Conservation (phyloP, 2,888 invertebrate genomes). For the Oegoconia quadripuncta region DNA sequence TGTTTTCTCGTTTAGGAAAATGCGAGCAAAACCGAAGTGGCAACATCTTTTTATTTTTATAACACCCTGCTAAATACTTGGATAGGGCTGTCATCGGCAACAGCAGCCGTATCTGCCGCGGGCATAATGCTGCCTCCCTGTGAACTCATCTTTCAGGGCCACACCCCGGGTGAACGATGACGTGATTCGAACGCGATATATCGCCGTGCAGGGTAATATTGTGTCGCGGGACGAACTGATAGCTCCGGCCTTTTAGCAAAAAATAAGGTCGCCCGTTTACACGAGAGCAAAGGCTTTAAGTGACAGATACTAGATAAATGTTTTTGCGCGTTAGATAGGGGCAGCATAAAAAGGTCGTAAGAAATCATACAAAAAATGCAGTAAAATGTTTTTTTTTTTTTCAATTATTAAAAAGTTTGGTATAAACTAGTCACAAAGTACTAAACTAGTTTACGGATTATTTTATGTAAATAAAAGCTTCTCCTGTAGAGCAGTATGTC, state of each 20-base stretch:
- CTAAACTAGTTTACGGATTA: too few species aligned
- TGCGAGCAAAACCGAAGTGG: conserved; percentile 9
- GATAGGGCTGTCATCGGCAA: conserved; percentile 29
- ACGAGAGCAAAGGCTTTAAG: conserved; percentile 73
- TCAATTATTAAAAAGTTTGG: too few species aligned
- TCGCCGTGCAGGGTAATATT: conserved; percentile 68
- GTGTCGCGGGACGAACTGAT: conserved; percentile 67
- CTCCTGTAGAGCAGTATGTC: too few species aligned
- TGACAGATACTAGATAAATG: conserved; percentile 77
- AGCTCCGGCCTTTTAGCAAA: conserved; percentile 67
- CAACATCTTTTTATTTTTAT: conserved; percentile 20
- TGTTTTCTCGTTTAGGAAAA: conserved; percentile 4
- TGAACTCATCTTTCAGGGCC: conserved; percentile 51
- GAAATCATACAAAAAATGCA: conserved; percentile 44
- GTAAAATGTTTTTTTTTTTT: conserved; percentile 24
- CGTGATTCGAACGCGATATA: conserved; percentile 70
- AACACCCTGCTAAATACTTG: conserved; percentile 22
- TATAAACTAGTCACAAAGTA: too few species aligned
- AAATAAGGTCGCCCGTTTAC: conserved; percentile 75
- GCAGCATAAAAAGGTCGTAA: conserved; percentile 50
- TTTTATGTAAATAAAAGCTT: too few species aligned
- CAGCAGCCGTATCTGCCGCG: conserved; percentile 36
- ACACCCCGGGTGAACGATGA: conserved; percentile 58
- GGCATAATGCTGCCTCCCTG: conserved; percentile 45
- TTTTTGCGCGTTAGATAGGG: conserved; percentile 68